phyloP scores from a whole-genome alignment of 2,888 invertebrate genomes.

The Mimas tiliae region DNA sequence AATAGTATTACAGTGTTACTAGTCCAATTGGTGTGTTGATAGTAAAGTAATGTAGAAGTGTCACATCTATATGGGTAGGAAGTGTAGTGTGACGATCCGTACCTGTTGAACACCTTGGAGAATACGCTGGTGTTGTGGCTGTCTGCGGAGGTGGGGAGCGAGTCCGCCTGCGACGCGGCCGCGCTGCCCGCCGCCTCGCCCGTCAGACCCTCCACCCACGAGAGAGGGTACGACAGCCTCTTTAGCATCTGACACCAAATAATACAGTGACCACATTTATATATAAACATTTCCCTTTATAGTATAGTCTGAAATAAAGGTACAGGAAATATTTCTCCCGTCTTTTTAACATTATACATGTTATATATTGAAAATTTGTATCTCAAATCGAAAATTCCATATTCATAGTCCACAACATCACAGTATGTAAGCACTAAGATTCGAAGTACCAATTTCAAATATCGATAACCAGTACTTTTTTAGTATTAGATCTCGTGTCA shows the following conservation, averaged over 20 bases:
- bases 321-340: too few relatives aligned
- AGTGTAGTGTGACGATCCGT: conserved; percentile 32
- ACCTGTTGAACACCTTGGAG: conserved; percentile 97
- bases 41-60: conserved; percentile 23
- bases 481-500: too few relatives aligned
- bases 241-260: conserved; percentile 90
- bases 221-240: conserved; percentile 94
- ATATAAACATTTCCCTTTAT: neutral
- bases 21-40: neutral
- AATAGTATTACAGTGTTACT: neutral
- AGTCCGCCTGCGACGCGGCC: conserved; percentile 79
- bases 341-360: too few relatives aligned
- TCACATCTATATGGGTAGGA: conserved; percentile 29
- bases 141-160: conserved; percentile 85
- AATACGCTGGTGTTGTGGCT: conserved; percentile 90
- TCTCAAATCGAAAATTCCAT: too few relatives aligned
- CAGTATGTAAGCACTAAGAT: too few relatives aligned
- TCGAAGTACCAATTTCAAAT: too few relatives aligned
- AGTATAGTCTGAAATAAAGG: too few relatives aligned
- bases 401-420: too few relatives aligned
- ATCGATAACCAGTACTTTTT: too few relatives aligned
- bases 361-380: too few relatives aligned
- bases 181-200: conserved; percentile 86
- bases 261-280: conserved; percentile 39
- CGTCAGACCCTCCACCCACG: conserved; percentile 95